phyloP scores from a whole-genome alignment of 2,888 invertebrate genomes.

The Tetropium fuscum region DNA sequence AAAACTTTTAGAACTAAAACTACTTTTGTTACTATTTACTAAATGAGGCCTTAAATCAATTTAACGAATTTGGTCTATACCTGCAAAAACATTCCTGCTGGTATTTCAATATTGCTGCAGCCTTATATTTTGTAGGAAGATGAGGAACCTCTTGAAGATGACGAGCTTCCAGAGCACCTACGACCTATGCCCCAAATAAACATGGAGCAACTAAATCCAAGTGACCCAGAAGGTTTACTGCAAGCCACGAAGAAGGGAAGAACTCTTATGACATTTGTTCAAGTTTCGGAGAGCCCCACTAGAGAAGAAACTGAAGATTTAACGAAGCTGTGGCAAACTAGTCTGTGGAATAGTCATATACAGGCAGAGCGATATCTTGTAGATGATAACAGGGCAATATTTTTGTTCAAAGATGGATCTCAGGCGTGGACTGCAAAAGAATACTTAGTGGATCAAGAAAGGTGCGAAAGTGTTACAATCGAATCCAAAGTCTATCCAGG shows the following conservation, averaged over 20 bases:
- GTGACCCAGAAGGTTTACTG: slow-evolving; percentile 87
- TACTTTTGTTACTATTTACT: no score
- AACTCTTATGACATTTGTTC: slow-evolving; percentile 97
- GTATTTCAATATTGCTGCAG: no score
- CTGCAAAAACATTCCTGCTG: no score
- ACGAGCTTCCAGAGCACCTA: slow-evolving; percentile 95
- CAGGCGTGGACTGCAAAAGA: slow-evolving; percentile 97
- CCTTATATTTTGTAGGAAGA: slow-evolving; percentile 84
- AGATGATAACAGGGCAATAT: slow-evolving; percentile 92
- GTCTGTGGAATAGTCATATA: slow-evolving; percentile 96
- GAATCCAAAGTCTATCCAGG: slow-evolving; percentile 92
- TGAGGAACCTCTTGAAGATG: slow-evolving; percentile 92
- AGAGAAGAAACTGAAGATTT: slow-evolving; percentile 85
- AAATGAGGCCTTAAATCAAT: no score
- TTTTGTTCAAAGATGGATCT: slow-evolving; percentile 96
- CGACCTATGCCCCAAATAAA: slow-evolving; percentile 84
- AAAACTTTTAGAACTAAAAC: no score
- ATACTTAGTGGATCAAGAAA: slow-evolving; percentile 87
- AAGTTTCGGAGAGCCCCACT: slow-evolving; percentile 79
- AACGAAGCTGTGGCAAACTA: slow-evolving; percentile 95
- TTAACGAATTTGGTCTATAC: no score
- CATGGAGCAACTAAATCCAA: slow-evolving; percentile 77
- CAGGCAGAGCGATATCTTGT: slow-evolving; percentile 97
- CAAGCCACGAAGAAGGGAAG: slow-evolving; percentile 94
- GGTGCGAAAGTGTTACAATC: slow-evolving; percentile 87